Base-by-base conservation (phyloP, 1,140 invertebrate species). In the Neodiprion pinetum region DNA sequence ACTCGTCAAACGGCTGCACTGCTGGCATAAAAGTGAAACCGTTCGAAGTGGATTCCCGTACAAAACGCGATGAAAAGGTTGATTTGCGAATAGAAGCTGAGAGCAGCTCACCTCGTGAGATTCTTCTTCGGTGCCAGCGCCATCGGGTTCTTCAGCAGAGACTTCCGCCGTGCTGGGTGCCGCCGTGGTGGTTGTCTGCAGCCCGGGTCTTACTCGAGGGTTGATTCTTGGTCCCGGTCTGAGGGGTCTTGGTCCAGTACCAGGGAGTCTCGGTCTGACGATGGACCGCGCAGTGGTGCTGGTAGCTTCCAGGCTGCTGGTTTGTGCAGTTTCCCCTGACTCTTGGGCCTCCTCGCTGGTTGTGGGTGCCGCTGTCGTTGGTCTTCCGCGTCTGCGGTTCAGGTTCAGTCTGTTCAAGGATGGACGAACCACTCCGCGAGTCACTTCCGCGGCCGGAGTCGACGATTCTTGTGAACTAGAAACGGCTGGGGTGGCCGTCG, bases 161-260 rank as follows among this genome's bases (percentile, higher is more conserved):
- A 80, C 77, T 67, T 86, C 83, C 3, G 79, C 48, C 66, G 79
- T 74, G 67, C 79, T 72, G 77, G 70, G 48, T 47, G 85, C 75
- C 74, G 86, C 80, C 8, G 89, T 88, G 0, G 88, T 87, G 0
- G 90, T 90, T 0, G 87, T 86, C 1, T 81, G 17, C 65, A 87
- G 88, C 40, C 86, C 88, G 12, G 86, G 84, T 76, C 90, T 88
- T 28, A 87, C 85, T 76, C 91, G 88, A 0, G 92, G 76, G 76
- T 91, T 92, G 2, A 93, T 83, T 61, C 90, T 89, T 5, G 90
- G 89, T 11, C 91, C 90, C 7, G 90, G 90, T 76, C 92, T 88
- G 48, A 91, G 80, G 0, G 90, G 89, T 76, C 90, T 89, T 0
- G 78, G 73, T 61, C 80, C 82, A 1, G 80, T 77, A 0, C 84